Evolutionary conservation across 2,113 vertebrate genomes (phyloP).

Genomic region (Suricata suricatta): DNA sequence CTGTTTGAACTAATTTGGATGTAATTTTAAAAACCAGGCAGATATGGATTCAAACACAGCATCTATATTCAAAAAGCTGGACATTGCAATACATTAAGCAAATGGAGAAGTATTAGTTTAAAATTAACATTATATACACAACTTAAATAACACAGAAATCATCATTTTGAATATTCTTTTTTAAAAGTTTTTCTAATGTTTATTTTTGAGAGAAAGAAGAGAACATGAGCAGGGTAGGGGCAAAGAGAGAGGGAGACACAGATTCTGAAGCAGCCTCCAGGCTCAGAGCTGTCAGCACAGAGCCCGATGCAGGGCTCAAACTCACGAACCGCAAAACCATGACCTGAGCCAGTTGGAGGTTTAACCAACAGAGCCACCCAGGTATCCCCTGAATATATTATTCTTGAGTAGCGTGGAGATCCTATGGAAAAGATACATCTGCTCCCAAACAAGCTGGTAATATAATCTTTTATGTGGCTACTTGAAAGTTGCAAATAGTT

Average conservation of each 20-base stretch:
- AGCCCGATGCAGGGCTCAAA: no score
- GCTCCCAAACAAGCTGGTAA: not conserved
- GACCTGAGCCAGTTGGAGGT: no score
- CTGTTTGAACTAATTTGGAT: not conserved
- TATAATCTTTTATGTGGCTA: not conserved
- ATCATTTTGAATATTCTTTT: not conserved
- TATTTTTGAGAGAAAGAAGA: no score
- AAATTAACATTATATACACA: not conserved
- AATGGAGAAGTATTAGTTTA: not conserved
- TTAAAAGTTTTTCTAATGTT: no score
- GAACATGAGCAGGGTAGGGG: no score
- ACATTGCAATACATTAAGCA: not conserved
- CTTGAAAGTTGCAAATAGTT: constrained; percentile 5
- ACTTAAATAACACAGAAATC: constrained; percentile 16
- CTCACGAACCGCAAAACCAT: no score
- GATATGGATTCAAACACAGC: not conserved
- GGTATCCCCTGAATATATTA: not conserved
- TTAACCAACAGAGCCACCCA: no score
- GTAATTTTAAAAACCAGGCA: not conserved
- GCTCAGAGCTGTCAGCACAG: no score
- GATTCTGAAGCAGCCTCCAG: no score
- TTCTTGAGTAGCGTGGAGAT: not conserved
- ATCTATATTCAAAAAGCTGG: not conserved
- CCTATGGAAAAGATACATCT: not conserved
- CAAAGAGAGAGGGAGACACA: no score